These are phyloP conservation scores for Chaetophractus vellerosus DNA, from an alignment of 2,797 vertebrate genomes.

Conservation along the genomic window DNA sequence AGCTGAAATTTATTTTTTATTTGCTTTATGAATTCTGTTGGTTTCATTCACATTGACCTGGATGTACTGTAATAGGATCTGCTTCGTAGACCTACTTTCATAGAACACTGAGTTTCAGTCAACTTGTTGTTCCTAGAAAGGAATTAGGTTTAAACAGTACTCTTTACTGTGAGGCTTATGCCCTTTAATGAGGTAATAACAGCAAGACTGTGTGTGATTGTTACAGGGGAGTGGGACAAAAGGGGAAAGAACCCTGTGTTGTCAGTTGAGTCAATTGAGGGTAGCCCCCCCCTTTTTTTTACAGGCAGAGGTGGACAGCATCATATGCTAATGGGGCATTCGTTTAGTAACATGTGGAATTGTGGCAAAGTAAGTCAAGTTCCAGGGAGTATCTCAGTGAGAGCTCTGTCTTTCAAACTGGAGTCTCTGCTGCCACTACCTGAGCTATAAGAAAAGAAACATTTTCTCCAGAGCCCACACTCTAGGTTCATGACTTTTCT, in stretches of 20 bases:
- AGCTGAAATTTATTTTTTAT: constrained; percentile 30
- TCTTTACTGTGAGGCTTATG: constrained; percentile 30
- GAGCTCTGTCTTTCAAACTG: not conserved
- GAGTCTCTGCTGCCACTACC: too few relatives aligned
- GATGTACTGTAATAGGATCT: constrained; percentile 56
- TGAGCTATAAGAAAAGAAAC: fast-evolving
- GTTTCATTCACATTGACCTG: constrained; percentile 65
- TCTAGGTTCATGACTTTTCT: not conserved
- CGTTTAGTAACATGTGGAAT: not conserved
- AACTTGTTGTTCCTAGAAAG: constrained; percentile 74
- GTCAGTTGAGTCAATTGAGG: not conserved
- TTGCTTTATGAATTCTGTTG: constrained; percentile 45
- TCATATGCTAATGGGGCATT: not conserved
- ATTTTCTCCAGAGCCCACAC: not conserved
- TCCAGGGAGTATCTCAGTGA: not conserved
- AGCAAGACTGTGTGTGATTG: constrained; percentile 29
- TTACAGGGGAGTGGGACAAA: not conserved
- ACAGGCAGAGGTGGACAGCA: not conserved
- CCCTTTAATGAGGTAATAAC: constrained; percentile 50
- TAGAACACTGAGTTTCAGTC: constrained; percentile 75
- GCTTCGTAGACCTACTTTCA: constrained; percentile 71
- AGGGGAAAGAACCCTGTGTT: not conserved
- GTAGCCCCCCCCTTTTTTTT: not conserved
- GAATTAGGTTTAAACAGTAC: constrained; percentile 37
- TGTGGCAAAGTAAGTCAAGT: constrained; percentile 18